Percentiles rank a stretch among this genome's conserved stretches.
These are phyloP conservation scores for Chrysochloris asiatica DNA, from an alignment of 2,113 vertebrate genomes.

Conservation along the genomic window DNA sequence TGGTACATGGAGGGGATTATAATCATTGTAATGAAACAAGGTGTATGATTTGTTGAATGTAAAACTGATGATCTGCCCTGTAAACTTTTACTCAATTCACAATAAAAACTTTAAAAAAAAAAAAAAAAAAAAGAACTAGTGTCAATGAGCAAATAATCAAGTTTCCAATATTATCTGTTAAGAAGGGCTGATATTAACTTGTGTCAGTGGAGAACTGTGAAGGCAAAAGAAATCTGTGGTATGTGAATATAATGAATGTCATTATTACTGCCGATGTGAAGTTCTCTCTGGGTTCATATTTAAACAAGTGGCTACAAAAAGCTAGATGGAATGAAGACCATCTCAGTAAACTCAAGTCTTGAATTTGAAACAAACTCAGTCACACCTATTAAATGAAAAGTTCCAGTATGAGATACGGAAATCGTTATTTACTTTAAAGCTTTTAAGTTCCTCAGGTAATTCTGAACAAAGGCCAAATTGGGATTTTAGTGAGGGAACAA, in stretches of 20 bases:
- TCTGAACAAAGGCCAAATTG: conserved; percentile 8
- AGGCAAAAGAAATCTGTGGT: not conserved
- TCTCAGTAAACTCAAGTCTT: not conserved
- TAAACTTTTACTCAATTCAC: too few relatives aligned
- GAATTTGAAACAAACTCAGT: not conserved
- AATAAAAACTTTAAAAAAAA: too few relatives aligned
- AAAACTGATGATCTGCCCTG: too few relatives aligned
- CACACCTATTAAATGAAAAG: not conserved
- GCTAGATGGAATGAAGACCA: not conserved
- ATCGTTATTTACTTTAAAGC: not conserved
- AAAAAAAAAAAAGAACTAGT: too few relatives aligned
- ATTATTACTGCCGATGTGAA: not conserved
- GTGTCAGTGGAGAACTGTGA: not conserved
- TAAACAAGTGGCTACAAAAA: not conserved
- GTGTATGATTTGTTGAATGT: too few relatives aligned
- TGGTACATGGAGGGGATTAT: too few relatives aligned
- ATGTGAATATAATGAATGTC: too few relatives aligned
- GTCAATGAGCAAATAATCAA: not conserved
- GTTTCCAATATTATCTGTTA: not conserved
- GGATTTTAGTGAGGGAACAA: too few relatives aligned
- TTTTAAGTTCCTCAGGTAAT: not conserved
- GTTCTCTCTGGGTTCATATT: not conserved
- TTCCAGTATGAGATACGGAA: not conserved
- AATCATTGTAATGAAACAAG: too few relatives aligned
- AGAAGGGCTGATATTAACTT: not conserved